Percentiles rank a stretch among this genome's conserved stretches.
Conservation (phyloP, 2,888 invertebrate genomes). For the Spialia ferax region DNA sequence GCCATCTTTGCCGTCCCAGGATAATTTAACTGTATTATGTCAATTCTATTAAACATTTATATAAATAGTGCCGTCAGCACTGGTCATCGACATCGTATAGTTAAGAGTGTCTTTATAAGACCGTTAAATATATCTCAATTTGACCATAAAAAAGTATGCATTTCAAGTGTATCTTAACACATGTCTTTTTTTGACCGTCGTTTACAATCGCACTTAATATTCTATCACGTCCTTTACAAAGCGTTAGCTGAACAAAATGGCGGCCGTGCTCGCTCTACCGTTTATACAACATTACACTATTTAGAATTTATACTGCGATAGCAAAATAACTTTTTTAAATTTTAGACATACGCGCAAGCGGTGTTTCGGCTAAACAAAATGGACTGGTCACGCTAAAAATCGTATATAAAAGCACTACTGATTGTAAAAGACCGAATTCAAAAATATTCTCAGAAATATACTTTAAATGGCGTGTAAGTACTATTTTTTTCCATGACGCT, state of each 20-base stretch:
- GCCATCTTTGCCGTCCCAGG: conserved; percentile 72
- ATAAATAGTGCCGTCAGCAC: conserved; percentile 62
- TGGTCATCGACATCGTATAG: conserved; percentile 62
- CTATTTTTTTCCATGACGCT: conserved; percentile 73
- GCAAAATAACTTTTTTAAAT: conserved; percentile 80
- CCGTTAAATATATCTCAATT: conserved; percentile 62
- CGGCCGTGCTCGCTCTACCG: conserved; percentile 61
- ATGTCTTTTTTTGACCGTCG: conserved; percentile 53
- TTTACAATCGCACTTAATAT: conserved; percentile 51
- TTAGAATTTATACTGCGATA: conserved; percentile 73
- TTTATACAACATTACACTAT: conserved; percentile 65
- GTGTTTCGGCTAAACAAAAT: conserved; percentile 85
- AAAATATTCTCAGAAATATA: conserved; percentile 83
- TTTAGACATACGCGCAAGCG: conserved; percentile 76
- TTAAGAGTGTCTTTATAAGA: conserved; percentile 72
- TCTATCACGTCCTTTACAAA: conserved; percentile 69
- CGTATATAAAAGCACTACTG: conserved; percentile 84
- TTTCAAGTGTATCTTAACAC: conserved; percentile 53
- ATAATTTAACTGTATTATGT: conserved; percentile 59
- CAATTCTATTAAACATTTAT: conserved; percentile 66
- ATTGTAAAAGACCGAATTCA: conserved; percentile 81
- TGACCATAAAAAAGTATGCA: conserved; percentile 64
- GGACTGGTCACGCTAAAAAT: conserved; percentile 84
- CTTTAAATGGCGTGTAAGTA: conserved; percentile 80
- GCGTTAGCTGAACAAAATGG: conserved; percentile 63